These are phyloP conservation scores for Vidua chalybeata DNA, from an alignment of 2,113 vertebrate genomes.

Conservation along the genomic window DNA sequence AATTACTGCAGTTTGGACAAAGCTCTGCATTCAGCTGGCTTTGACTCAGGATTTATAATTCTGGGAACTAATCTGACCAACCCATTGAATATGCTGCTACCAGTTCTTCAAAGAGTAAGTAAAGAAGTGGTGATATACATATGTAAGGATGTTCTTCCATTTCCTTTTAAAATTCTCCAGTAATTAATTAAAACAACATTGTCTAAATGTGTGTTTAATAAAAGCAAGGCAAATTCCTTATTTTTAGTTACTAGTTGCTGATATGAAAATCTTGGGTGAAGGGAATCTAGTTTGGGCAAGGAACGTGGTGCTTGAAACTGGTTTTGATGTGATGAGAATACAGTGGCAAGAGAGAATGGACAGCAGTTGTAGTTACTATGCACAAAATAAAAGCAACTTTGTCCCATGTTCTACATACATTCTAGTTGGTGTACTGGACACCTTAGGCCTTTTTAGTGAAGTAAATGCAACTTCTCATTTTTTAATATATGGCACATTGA, in stretches of 20 bases:
- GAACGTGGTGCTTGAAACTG: not conserved
- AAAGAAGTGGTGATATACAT: not conserved
- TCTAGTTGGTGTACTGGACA: not conserved
- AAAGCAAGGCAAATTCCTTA: not conserved
- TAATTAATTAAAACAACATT: not conserved
- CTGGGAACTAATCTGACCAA: slow-evolving; percentile 96
- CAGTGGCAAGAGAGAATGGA: not conserved
- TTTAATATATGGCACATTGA: not conserved
- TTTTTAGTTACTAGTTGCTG: not conserved
- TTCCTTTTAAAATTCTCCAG: not conserved
- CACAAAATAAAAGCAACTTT: not conserved
- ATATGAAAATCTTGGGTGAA: not conserved
- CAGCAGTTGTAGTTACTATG: not conserved
- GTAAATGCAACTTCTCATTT: not conserved
- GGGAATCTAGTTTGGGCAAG: not conserved
- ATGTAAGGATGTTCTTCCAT: not conserved
- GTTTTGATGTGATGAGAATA: not conserved
- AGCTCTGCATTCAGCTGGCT: slow-evolving; percentile 94
- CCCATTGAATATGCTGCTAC: slow-evolving; percentile 93
- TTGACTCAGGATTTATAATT: slow-evolving; percentile 92
- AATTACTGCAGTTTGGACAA: slow-evolving; percentile 79
- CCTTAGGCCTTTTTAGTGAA: not conserved
- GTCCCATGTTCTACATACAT: not conserved
- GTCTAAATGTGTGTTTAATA: not conserved
- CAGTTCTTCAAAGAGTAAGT: slow-evolving; percentile 93